These are phyloP conservation scores for Tapirus terrestris DNA, from an alignment of 2,113 vertebrate species.

Conservation along the genomic window DNA sequence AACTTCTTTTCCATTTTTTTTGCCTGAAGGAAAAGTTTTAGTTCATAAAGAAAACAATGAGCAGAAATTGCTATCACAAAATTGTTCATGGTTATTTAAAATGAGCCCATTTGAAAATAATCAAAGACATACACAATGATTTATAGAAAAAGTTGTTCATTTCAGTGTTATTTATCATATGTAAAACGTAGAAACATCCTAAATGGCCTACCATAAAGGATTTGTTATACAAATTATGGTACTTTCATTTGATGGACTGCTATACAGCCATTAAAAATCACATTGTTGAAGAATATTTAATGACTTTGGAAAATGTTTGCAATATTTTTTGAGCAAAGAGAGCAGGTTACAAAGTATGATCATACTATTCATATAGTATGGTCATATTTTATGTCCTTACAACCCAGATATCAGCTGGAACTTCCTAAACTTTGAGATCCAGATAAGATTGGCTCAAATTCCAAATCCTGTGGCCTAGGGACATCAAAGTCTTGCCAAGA, in stretches of 20 bases:
- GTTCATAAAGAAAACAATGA: conserved; percentile 72
- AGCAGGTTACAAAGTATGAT: not conserved
- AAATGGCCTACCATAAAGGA: conserved; percentile 36
- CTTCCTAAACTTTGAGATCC: not conserved
- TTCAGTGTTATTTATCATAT: conserved; percentile 59
- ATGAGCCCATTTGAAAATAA: conserved; percentile 73
- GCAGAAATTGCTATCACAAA: conserved; percentile 54
- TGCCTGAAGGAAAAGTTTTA: conserved; percentile 64
- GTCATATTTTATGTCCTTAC: not conserved
- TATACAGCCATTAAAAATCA: conserved; percentile 36
- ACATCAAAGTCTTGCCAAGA: not conserved
- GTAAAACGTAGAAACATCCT: conserved; percentile 10
- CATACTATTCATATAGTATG: not conserved
- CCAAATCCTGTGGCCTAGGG: too few species aligned
- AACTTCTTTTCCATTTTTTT: conserved; percentile 43
- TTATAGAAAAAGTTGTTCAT: conserved; percentile 63
- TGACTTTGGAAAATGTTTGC: conserved; percentile 23
- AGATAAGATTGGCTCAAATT: not conserved
- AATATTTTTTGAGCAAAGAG: conserved; percentile 54
- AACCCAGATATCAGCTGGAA: not conserved
- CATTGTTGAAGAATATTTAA: conserved; percentile 66
- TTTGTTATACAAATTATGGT: conserved; percentile 37
- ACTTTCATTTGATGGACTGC: conserved; percentile 56
- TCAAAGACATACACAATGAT: conserved; percentile 67
- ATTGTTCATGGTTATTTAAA: conserved; percentile 71